Base-by-base conservation (phyloP, 2,113 vertebrate genomes). In the Pyrgilauda ruficollis region DNA sequence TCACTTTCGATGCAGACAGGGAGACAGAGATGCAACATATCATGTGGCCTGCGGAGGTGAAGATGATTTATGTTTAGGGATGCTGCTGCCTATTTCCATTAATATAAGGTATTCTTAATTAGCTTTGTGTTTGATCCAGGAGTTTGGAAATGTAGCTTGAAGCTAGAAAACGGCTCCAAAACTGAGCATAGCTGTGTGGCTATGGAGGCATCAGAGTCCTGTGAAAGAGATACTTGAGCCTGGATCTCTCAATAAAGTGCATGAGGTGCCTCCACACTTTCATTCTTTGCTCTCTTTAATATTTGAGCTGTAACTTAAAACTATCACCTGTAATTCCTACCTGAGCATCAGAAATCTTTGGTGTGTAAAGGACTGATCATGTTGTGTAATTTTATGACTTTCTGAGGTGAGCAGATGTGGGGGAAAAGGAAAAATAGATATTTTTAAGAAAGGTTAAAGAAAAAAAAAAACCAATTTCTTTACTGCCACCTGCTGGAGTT, bases 1-100 rank as follows among this genome's bases (percentile, higher is more conserved):
- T 98, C 98, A 96, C 98, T 98, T 98, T 96, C 96, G 27, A 96
- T 98, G 96, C 97, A 98, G 98, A 96, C 50, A 75, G 97, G 91
- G 97, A 96, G 82, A 97, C 96, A 93, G 97, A 97, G 95, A 98
- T 95, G 97, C 96, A 97, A 95, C 97, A 58, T 89, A 98, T 97
- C 97, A 97, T 87, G 92, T 87, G 96, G 97, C 97, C 97, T 87
- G 62, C 3, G 13, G 97, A 98, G 97, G 97, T 97, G 98, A 97
- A 97, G 97, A 98, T 98, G 91, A 98, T 98, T 98, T 98, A 98
- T 97, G 97, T 95, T 97, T 97, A 97, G 98, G 97, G 95, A 97
- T 97, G 96, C 81, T 94, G 97, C 97, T 97, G 97, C 90, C 97
- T 91, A 62, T 93, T 97, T 95, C 97, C 95, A 97, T 97, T 97